Percentiles rank a stretch among this genome's conserved stretches.
Conservation (phyloP, 2,113 vertebrate species). For the Dipodomys spectabilis region DNA sequence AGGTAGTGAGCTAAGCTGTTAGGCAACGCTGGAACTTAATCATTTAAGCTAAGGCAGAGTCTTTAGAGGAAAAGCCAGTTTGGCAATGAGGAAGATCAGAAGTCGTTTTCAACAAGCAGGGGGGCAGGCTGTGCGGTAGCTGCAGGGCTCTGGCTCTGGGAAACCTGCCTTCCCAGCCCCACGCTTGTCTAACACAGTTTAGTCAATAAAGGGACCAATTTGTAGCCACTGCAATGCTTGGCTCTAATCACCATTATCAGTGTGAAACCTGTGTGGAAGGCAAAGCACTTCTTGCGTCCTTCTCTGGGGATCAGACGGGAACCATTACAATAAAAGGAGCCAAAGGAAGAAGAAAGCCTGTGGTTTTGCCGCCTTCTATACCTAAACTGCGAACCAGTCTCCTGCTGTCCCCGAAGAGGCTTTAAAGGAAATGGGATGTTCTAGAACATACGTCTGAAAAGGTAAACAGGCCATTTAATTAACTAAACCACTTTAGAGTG, state of each 20-base stretch:
- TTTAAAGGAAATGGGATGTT: conserved; percentile 56
- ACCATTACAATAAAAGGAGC: background rate
- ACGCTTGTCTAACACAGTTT: background rate
- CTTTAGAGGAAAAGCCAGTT: background rate
- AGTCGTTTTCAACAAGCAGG: background rate
- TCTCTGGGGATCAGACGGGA: conserved; percentile 24
- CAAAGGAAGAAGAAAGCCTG: background rate
- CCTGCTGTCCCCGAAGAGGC: conserved; percentile 10
- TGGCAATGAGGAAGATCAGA: conserved; percentile 18
- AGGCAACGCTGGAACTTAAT: background rate
- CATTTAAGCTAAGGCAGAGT: conserved; percentile 5
- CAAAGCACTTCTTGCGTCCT: background rate
- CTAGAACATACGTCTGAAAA: conserved; percentile 25
- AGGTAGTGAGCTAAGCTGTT: background rate
- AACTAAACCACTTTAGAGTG: background rate
- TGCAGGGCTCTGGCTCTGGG: background rate
- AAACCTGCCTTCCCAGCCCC: background rate
- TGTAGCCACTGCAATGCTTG: background rate
- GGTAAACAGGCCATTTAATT: conserved; percentile 39
- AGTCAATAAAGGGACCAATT: background rate
- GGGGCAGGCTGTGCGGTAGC: background rate
- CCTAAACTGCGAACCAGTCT: background rate
- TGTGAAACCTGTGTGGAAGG: background rate
- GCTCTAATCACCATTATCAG: background rate
- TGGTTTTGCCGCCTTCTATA: background rate